phyloP scores from a whole-genome alignment of 2,113 vertebrate genomes.

The Anas platyrhynchos region DNA sequence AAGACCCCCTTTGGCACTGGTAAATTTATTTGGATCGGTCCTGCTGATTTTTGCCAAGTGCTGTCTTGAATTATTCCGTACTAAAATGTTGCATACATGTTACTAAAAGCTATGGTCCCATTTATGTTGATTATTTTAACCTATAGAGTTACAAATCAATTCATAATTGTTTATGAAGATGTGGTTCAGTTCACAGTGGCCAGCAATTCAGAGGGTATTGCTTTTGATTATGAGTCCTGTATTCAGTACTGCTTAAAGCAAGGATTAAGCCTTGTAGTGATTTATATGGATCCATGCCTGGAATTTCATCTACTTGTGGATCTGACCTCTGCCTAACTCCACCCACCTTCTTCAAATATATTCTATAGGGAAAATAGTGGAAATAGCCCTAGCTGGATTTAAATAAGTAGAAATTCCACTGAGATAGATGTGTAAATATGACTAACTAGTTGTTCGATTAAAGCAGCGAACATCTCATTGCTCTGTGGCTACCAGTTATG shows the following conservation, averaged over 20 bases:
- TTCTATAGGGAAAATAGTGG: background rate
- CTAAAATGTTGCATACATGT: background rate
- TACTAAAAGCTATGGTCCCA: background rate
- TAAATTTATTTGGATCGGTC: background rate
- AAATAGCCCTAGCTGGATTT: background rate
- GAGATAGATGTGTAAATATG: background rate
- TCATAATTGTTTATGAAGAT: background rate
- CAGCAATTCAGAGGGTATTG: background rate
- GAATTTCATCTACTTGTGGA: background rate
- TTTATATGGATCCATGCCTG: background rate
- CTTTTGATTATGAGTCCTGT: background rate
- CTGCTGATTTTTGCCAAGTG: slow-evolving; percentile 6
- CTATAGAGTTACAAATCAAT: background rate
- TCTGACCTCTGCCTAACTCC: background rate
- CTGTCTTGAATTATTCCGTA: background rate
- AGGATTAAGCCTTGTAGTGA: background rate
- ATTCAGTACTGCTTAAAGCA: background rate
- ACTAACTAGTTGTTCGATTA: background rate
- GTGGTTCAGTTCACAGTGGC: background rate
- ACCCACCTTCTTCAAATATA: background rate
- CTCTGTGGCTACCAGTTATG: background rate
- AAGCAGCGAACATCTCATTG: background rate
- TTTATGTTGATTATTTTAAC: slow-evolving; percentile 1
- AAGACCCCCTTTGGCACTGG: background rate
- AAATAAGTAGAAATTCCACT: background rate